phyloP scores from a whole-genome alignment of 2,113 vertebrate genomes.

The Gopherus flavomarginatus region DNA sequence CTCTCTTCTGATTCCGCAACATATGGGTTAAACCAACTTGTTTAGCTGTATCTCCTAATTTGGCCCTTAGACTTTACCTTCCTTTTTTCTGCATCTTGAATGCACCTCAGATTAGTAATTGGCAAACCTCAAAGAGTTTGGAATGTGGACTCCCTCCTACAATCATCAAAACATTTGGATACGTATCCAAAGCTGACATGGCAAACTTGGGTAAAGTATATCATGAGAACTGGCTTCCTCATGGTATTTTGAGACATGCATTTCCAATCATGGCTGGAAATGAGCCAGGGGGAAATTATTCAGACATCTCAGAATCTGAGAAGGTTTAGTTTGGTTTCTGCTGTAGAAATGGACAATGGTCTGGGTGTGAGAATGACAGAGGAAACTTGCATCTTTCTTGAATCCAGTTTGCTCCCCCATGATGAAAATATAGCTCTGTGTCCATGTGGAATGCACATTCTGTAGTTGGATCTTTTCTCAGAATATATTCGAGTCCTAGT shows the following conservation, averaged over 20 bases:
- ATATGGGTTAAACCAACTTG: conserved; percentile 26
- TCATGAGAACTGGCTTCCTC: not conserved
- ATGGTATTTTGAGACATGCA: not conserved
- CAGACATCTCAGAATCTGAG: not conserved
- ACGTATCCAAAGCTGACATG: not conserved
- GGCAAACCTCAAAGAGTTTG: not conserved
- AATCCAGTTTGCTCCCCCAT: conserved; percentile 7
- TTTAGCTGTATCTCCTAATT: conserved; percentile 7
- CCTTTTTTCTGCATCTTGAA: not conserved
- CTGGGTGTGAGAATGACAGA: not conserved
- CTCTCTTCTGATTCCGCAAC: conserved; percentile 37
- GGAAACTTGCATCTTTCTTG: not conserved
- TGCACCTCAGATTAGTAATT: not conserved
- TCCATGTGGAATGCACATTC: not conserved
- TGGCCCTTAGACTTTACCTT: not conserved
- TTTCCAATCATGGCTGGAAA: not conserved
- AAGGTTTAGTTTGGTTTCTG: not conserved
- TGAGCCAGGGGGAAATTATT: not conserved
- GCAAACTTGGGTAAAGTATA: not conserved
- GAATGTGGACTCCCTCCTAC: not conserved
- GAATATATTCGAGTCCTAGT: not conserved
- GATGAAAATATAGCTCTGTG: conserved; percentile 20
- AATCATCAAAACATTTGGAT: not conserved
- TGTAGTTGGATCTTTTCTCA: not conserved
- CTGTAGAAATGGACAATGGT: not conserved